phyloP scores from a whole-genome alignment of 1,140 invertebrate genomes.

The Drosophila burlai region DNA sequence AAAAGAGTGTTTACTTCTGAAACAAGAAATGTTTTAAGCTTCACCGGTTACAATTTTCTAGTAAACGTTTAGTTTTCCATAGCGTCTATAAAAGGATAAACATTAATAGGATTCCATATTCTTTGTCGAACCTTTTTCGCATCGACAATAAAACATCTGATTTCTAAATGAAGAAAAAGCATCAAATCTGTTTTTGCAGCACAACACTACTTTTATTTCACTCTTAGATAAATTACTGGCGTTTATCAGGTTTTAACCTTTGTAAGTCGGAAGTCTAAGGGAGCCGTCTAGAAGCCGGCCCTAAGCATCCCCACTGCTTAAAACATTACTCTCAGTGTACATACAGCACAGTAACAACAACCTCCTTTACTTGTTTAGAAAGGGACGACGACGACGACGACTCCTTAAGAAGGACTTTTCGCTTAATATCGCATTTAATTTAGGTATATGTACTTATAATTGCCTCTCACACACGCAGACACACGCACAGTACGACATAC shows the following conservation, averaged over 20 bases:
- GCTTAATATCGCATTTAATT: constrained; percentile 12
- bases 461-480: constrained; percentile 18
- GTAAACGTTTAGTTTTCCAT: too few relatives aligned
- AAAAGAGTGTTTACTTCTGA: too few relatives aligned
- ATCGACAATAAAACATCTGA: too few relatives aligned
- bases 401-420: constrained; percentile 2
- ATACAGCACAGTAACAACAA: neutral
- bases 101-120: too few relatives aligned
- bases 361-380: neutral
- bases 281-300: neutral
- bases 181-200: too few relatives aligned
- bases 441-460: constrained; percentile 34
- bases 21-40: neutral
- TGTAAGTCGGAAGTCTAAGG: neutral
- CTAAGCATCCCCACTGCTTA: too few relatives aligned
- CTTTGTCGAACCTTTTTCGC: too few relatives aligned
- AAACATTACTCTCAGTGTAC: neutral
- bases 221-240: too few relatives aligned
- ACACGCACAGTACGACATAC: constrained; percentile 11
- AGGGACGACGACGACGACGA: neutral
- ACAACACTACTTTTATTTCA: too few relatives aligned
- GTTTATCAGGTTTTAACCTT: neutral
- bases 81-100: too few relatives aligned
- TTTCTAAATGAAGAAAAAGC: too few relatives aligned
- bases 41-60: too few relatives aligned